These are phyloP conservation scores for Timema podura DNA, from an alignment of 2,888 invertebrate genomes.

Conservation along the genomic window DNA sequence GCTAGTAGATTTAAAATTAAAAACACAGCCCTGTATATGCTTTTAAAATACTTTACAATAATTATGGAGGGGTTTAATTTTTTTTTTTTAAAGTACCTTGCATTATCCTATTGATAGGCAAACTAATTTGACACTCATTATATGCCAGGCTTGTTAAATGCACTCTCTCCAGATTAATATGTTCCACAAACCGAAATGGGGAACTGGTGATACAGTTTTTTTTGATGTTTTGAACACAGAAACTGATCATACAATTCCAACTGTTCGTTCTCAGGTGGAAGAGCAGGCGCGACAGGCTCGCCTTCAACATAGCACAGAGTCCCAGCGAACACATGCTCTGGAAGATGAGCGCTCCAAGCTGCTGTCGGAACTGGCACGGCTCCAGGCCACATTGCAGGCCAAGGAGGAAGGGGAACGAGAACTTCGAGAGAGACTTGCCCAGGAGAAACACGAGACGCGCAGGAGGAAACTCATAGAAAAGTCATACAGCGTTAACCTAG, in stretches of 20 bases:
- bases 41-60: too few species aligned
- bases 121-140: too few species aligned
- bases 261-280: conserved; percentile 34
- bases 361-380: conserved; percentile 37
- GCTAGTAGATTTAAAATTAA: too few species aligned
- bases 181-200: too few species aligned
- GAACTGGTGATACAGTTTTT: neutral
- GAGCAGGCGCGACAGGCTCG: conserved; percentile 37
- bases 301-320: conserved; percentile 30
- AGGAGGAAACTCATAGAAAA: conserved; percentile 32
- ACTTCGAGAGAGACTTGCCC: conserved; percentile 34
- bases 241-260: neutral
- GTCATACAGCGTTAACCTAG: conserved; percentile 29
- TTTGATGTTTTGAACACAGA: neutral
- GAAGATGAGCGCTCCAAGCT: conserved; percentile 37
- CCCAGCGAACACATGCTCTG: conserved; percentile 37
- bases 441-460: conserved; percentile 34
- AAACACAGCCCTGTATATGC: too few species aligned
- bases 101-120: too few species aligned
- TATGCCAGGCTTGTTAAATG: too few species aligned
- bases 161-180: too few species aligned
- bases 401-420: conserved; percentile 33
- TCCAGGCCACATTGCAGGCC: conserved; percentile 37
- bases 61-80: too few species aligned
- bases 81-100: too few species aligned